phyloP scores from a whole-genome alignment of 2,888 invertebrate genomes.

The Sisyra terminalis region DNA sequence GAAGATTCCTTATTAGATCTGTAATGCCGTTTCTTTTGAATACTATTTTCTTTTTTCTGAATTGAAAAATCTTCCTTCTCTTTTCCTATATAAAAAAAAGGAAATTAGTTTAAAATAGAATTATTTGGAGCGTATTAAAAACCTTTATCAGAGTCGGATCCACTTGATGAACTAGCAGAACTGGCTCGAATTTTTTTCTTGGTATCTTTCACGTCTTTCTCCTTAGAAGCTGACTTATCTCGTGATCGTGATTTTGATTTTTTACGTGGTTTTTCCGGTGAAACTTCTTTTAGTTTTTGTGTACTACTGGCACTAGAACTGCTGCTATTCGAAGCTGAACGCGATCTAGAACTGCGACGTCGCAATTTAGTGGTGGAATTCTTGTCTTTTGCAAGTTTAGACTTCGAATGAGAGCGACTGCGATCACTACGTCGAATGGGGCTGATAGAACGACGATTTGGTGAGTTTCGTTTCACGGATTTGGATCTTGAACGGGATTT shows the following conservation, averaged over 20 bases:
- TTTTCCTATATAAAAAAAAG: conserved; percentile 14
- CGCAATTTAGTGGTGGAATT: not conserved
- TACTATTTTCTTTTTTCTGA: conserved; percentile 59
- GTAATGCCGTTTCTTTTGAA: conserved; percentile 79
- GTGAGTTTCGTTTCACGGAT: not conserved
- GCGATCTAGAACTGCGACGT: conserved; percentile 1
- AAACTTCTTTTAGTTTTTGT: not conserved
- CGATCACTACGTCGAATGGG: not conserved
- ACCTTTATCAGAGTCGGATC: conserved; percentile 6
- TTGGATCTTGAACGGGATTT: conserved; percentile 16
- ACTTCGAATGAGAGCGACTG: conserved; percentile 3
- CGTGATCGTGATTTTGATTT: conserved; percentile 2
- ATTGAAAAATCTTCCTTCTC: conserved; percentile 48
- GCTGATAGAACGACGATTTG: conserved; percentile 1
- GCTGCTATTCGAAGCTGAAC: conserved; percentile 4
- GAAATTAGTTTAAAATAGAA: not conserved
- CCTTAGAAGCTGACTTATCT: conserved; percentile 4
- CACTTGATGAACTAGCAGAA: conserved; percentile 1
- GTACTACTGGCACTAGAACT: not conserved
- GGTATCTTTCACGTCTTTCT: conserved; percentile 1
- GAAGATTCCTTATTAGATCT: conserved; percentile 72
- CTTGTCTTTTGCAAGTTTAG: not conserved
- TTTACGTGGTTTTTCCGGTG: not conserved
- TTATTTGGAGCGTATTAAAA: not conserved
- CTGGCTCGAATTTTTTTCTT: conserved; percentile 1